Conservation (phyloP, 30 jellyfish, hydroid and myxozoan genomes). For the Mastigias papua region DNA sequence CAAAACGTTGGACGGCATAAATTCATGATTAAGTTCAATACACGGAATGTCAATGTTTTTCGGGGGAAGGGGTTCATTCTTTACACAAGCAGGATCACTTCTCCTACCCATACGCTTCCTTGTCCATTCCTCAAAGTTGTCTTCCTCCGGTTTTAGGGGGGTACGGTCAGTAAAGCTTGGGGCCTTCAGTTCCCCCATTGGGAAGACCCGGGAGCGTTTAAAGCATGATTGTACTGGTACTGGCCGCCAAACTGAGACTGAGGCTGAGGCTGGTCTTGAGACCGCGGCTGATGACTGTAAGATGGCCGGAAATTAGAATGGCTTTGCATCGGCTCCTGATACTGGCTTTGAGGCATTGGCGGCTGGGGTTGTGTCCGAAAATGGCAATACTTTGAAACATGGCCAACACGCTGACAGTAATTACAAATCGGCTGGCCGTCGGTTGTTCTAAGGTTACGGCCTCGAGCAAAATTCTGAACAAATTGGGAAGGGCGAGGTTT, state of each 20-base stretch:
- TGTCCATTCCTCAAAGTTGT: background rate
- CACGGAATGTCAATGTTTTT: background rate
- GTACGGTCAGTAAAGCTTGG: background rate
- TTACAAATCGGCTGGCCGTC: conserved; percentile 55
- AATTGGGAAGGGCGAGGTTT: background rate
- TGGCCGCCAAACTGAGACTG: background rate
- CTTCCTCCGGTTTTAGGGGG: background rate
- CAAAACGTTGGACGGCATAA: background rate
- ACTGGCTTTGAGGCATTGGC: conserved; percentile 1
- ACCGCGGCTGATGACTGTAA: background rate
- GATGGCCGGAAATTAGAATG: background rate
- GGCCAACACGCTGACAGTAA: conserved; percentile 21
- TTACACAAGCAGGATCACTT: background rate
- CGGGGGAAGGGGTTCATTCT: background rate
- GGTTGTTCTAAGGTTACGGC: conserved; percentile 19
- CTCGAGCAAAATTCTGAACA: conserved; percentile 5
- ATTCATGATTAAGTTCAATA: background rate
- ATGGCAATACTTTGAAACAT: conserved; percentile 12
- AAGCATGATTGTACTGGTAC: background rate
- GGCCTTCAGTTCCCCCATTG: conserved; percentile 20
- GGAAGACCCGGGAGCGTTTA: background rate
- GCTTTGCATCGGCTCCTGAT: background rate
- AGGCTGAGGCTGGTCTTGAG: background rate
- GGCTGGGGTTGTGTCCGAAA: background rate
- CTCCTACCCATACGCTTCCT: background rate